These are phyloP conservation scores for Drosophila flavopinicola DNA, from an alignment of 2,888 invertebrate species.

Conservation along the genomic window DNA sequence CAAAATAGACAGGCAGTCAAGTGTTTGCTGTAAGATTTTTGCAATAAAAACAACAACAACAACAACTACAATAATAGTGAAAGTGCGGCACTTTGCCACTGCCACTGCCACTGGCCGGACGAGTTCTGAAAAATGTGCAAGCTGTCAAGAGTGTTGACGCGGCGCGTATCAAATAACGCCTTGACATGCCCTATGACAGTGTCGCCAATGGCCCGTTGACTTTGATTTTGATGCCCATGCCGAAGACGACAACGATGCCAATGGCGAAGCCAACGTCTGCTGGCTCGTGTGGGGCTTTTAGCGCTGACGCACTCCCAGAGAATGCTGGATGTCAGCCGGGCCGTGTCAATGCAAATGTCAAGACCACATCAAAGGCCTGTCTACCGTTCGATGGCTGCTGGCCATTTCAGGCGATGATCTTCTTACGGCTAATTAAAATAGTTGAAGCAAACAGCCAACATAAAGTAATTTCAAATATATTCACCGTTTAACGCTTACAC, in stretches of 20 bases:
- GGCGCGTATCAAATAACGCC: conserved; percentile 63
- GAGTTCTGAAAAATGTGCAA: conserved; percentile 61
- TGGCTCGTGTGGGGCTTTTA: conserved; percentile 42
- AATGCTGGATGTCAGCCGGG: conserved; percentile 51
- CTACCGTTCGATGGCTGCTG: conserved; percentile 8
- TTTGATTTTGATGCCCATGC: conserved; percentile 57
- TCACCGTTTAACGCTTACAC: conserved; percentile 21
- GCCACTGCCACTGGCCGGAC: conserved; percentile 34
- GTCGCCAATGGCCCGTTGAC: conserved; percentile 63
- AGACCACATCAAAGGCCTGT: conserved; percentile 65
- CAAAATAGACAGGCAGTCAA: conserved; percentile 37
- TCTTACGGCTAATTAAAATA: conserved; percentile 75
- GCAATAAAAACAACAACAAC: conserved; percentile 14
- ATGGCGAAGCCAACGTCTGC: conserved; percentile 7
- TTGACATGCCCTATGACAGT: conserved; percentile 68
- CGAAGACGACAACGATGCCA: conserved; percentile 31
- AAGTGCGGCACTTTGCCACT: conserved; percentile 51
- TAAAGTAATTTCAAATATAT: conserved; percentile 14
- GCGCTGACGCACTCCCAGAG: conserved; percentile 47
- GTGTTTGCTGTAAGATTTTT: conserved; percentile 66
- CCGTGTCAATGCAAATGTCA: conserved; percentile 40
- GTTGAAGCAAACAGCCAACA: conserved; percentile 15
- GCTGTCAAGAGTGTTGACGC: conserved; percentile 62
- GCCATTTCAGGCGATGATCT: conserved; percentile 52
- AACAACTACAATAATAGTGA: conserved; percentile 3